Evolutionary conservation across 2,888 invertebrate genomes (phyloP), one percentile per base, ranked within the genome.

Genomic region (Pseudococcus longispinus): DNA sequence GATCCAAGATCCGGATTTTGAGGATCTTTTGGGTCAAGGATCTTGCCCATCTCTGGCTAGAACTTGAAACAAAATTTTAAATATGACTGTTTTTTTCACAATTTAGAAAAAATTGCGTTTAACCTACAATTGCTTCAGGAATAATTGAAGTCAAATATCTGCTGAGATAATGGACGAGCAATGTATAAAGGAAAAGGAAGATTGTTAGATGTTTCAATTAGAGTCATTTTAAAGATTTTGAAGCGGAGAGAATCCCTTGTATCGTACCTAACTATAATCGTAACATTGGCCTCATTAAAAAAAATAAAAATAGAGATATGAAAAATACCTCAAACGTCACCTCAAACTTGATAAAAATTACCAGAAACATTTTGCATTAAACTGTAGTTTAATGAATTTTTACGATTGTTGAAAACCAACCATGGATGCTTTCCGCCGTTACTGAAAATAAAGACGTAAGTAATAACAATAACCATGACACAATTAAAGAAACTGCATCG

Each of bases 401-500:
- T 77, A 77, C 18, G 32, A 77, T 37, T 6, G 77, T n/a, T 26
- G 26, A 32, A 80, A 37, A 80, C 9, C 1, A 42, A 80, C 20
- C 20, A 80, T 20, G 15, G 20, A 80, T 42, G 42, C 42, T 42
- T 80, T 80, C 42, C 42, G 42, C 18, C 42, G 42, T 42, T 13
- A 23, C 42, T 9, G 42, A 80, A 29, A 29, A 29, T 4, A 37
- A 20, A 42, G n/a, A 26, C n/a, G n/a, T n/a, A n/a, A n/a, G n/a
- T n/a, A 37, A n/a, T 9, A 80, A 37, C 8, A 13, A 42, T 42
- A 80, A 42, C 77, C 77, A 80, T 80, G 77, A 80, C 77, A 80
- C 42, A 42, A 80, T 42, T 80, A n/a, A 80, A n/a, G 18, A 80
- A 42, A 70, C 70, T 70, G 29, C 70, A 18, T 29, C 70, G 6